These are phyloP conservation scores for Helicoverpa armigera DNA, from an alignment of 1,140 invertebrate genomes.

Conservation along the genomic window DNA sequence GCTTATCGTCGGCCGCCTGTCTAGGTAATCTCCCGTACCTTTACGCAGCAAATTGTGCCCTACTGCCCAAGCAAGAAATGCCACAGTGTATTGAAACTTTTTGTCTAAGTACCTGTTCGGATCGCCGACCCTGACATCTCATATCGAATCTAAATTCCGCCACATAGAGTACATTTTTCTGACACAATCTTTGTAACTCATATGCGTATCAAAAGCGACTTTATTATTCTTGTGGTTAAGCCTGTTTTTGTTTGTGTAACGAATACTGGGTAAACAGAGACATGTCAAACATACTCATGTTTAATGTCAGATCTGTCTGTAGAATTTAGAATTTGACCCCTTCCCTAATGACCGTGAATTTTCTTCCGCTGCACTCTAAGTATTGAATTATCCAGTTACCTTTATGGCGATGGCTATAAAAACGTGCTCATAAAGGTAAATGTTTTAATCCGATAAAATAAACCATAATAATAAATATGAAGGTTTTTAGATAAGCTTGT, in stretches of 20 bases:
- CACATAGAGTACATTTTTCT: conserved; percentile 50
- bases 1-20: conserved; percentile 79
- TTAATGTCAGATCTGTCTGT: conserved; percentile 63
- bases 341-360: conserved; percentile 53
- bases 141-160: conserved; percentile 51
- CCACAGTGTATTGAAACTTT: conserved; percentile 49
- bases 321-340: conserved; percentile 61
- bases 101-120: conserved; percentile 52
- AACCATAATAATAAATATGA: not conserved
- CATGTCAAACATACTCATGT: conserved; percentile 63
- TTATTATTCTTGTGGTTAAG: conserved; percentile 35
- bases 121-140: conserved; percentile 19
- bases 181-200: conserved; percentile 4
- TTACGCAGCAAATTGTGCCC: conserved; percentile 61
- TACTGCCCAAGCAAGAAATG: conserved; percentile 57
- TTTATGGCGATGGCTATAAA: conserved; percentile 3
- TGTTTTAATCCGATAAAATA: conserved; percentile 14
- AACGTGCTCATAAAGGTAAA: not conserved
- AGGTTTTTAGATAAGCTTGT: no score
- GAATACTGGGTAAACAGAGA: conserved; percentile 57
- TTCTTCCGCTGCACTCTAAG: conserved; percentile 17
- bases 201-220: conserved; percentile 40
- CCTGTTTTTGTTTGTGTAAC: conserved; percentile 10
- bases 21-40: conserved; percentile 74
- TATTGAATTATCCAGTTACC: conserved; percentile 8